phyloP scores from a whole-genome alignment of 2,888 invertebrate genomes.

The Steinernema carpocapsae region DNA sequence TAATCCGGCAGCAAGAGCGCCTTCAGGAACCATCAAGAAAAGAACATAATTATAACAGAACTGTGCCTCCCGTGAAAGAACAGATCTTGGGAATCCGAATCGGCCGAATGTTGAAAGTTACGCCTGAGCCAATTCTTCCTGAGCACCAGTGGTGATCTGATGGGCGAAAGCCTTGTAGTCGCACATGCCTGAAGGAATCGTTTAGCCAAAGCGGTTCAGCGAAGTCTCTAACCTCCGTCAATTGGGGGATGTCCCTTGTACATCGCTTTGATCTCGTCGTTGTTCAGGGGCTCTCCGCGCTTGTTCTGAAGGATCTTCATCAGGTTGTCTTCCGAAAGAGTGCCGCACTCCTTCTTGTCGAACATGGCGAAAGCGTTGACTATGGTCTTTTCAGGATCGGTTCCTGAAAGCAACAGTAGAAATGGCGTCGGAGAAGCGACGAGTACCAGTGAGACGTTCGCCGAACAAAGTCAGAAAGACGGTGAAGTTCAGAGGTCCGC shows the following conservation, averaged over 20 bases:
- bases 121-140: slow-evolving; percentile 65
- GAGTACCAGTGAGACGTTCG: slow-evolving; percentile 46
- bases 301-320: slow-evolving; percentile 41
- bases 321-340: slow-evolving; percentile 70
- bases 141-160: slow-evolving; percentile 71
- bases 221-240: slow-evolving; percentile 63
- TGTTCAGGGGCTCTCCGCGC: slow-evolving; percentile 43
- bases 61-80: slow-evolving; percentile 4
- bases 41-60: slow-evolving; percentile 33
- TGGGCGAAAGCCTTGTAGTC: slow-evolving; percentile 71
- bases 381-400: slow-evolving; percentile 70
- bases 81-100: slow-evolving; percentile 1
- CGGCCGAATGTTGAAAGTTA: slow-evolving; percentile 11
- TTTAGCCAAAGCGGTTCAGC: slow-evolving; percentile 38
- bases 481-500: slow-evolving; percentile 50
- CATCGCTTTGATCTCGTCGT: slow-evolving; percentile 40
- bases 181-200: slow-evolving; percentile 55
- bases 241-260: slow-evolving; percentile 64
- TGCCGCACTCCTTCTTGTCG: slow-evolving; percentile 69
- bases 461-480: slow-evolving; percentile 50
- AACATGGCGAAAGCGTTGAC: slow-evolving; percentile 71
- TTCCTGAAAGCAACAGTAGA: slow-evolving; percentile 63
- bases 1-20: slow-evolving; percentile 45
- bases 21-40: slow-evolving; percentile 41
- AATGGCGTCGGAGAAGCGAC: neutral